Evolutionary conservation across 2,797 vertebrate genomes (phyloP).

Genomic region (Ceyx erithaca): DNA sequence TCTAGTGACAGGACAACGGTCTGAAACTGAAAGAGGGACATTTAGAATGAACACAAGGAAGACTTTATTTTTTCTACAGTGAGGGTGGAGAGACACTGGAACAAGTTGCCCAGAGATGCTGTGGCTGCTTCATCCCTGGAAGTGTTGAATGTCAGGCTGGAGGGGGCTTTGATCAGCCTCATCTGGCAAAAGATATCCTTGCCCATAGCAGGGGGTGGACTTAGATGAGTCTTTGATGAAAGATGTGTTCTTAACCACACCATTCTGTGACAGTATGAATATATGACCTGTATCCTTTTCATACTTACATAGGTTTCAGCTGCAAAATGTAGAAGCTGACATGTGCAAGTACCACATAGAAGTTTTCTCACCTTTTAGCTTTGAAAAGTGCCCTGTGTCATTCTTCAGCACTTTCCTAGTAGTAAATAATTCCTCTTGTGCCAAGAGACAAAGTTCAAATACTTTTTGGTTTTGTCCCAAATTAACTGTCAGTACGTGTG

Average conservation of each 20-base stretch:
- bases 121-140: not conserved
- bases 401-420: not conserved
- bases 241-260: not conserved
- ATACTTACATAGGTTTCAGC: not conserved
- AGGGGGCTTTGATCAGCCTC: not conserved
- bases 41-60: not conserved
- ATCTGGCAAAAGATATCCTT: not conserved
- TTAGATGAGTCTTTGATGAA: not conserved
- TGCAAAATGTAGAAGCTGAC: not conserved
- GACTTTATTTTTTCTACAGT: no score
- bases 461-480: no score
- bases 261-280: not conserved
- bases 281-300: not conserved
- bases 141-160: not conserved
- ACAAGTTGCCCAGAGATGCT: not conserved
- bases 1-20: not conserved
- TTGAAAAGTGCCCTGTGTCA: not conserved
- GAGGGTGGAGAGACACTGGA: not conserved
- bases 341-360: not conserved
- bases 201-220: not conserved
- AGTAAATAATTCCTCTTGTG: not conserved
- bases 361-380: not conserved
- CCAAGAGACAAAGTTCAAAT: not conserved
- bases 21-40: not conserved
- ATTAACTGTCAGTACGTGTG: not conserved